These are phyloP conservation scores for Morinoia aosen DNA, from an alignment of 2,888 invertebrate genomes.

Conservation along the genomic window DNA sequence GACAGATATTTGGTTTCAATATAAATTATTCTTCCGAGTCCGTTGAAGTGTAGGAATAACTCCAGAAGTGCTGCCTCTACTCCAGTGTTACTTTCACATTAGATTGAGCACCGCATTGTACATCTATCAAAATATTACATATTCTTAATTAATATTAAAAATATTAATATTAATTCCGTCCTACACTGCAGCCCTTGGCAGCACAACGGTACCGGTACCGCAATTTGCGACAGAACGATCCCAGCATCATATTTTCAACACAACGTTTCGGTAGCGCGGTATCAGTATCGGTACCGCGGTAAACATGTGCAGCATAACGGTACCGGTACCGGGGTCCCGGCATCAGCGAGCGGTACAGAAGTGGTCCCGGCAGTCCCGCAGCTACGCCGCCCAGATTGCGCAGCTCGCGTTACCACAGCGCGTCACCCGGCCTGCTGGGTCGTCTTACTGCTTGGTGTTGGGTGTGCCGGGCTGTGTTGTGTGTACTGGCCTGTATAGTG, in stretches of 20 bases:
- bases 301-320: not conserved
- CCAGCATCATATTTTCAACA: not conserved
- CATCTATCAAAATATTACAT: not conserved
- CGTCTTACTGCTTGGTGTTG: not conserved
- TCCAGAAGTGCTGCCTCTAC: too few species aligned
- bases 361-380: not conserved
- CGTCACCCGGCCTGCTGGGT: not conserved
- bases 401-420: not conserved
- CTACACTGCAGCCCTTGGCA: not conserved
- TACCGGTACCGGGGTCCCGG: not conserved
- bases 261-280: not conserved
- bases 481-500: too few species aligned
- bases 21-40: too few species aligned
- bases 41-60: too few species aligned
- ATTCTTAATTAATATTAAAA: not conserved
- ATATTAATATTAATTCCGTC: not conserved
- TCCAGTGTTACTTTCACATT: too few species aligned
- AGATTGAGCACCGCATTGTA: too few species aligned
- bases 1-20: too few species aligned
- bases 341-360: not conserved
- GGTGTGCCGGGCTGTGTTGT: not conserved
- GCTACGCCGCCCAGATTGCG: not conserved
- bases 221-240: not conserved
- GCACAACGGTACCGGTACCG: not conserved
- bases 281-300: not conserved